A percentile compares a stretch with the other conserved stretches of the same genome.
phyloP scores from a whole-genome alignment of 64 coral and sea anemone species.

The Montipora efflorescens region DNA sequence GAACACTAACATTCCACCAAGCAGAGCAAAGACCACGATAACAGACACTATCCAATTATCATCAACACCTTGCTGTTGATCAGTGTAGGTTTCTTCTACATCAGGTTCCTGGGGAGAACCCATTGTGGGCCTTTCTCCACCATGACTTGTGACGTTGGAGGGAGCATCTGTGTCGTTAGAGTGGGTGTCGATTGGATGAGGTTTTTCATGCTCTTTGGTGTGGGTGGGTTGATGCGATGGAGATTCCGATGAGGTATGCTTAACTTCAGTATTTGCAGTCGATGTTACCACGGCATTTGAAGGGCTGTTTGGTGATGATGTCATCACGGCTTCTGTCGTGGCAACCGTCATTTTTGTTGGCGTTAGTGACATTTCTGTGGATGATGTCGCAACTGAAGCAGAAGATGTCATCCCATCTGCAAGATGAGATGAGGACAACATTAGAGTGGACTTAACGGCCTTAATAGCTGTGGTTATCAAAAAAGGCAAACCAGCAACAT shows the following conservation, averaged over 20 bases:
- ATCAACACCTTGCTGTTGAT: neutral
- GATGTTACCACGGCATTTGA: neutral
- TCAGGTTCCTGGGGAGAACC: neutral
- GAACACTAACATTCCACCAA: conserved; percentile 6
- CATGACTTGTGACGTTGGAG: neutral
- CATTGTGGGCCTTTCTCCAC: neutral
- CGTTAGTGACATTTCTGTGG: neutral
- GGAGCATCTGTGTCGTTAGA: neutral
- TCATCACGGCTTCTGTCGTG: neutral
- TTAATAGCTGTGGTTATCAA: neutral
- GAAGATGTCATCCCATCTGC: conserved; percentile 31
- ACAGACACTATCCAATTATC: neutral
- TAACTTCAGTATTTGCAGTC: neutral
- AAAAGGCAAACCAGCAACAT: neutral
- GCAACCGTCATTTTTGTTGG: neutral
- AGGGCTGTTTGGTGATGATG: neutral
- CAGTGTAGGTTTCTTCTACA: neutral
- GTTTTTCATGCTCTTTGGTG: neutral
- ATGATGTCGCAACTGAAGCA: neutral
- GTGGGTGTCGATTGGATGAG: neutral
- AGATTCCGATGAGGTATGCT: neutral
- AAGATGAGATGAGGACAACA: conserved; percentile 12
- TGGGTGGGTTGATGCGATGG: neutral
- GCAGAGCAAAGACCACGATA: neutral
- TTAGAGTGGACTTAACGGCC: neutral